Conservation (phyloP, 2,113 vertebrate genomes). For the Muscicapa adusta region DNA sequence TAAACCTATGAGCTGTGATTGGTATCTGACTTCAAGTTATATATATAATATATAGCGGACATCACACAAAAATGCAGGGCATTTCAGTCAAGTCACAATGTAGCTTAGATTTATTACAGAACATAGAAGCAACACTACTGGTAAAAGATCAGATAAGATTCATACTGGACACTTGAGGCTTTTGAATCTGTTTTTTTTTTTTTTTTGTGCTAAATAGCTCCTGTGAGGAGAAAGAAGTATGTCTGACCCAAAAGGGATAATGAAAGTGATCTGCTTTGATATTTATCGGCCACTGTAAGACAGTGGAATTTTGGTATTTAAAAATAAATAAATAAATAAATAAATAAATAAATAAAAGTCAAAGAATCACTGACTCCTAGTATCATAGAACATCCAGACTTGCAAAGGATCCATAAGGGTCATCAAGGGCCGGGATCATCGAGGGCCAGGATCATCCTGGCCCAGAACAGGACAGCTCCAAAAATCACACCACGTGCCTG, state of each 20-base stretch:
- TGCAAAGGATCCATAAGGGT: not conserved
- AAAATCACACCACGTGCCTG: rapidly evolving
- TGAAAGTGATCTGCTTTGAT: not conserved
- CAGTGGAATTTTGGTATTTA: not conserved
- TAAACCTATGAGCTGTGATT: not conserved
- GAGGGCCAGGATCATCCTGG: not conserved
- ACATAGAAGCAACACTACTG: not conserved
- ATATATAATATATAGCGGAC: not conserved
- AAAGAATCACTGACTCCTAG: not conserved
- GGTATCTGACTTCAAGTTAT: not conserved
- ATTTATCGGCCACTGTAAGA: not conserved
- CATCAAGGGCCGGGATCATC: not conserved
- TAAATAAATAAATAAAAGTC: not conserved
- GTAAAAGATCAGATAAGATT: not conserved
- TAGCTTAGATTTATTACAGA: slow-evolving; percentile 10
- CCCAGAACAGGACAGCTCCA: not conserved
- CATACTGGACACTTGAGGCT: not conserved
- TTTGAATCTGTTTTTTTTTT: not conserved
- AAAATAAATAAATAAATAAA: not conserved
- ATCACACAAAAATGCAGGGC: not conserved
- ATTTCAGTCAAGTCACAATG: not conserved
- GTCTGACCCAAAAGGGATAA: not conserved
- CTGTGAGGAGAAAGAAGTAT: not conserved
- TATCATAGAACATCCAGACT: not conserved
- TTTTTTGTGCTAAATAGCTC: not conserved